These are phyloP conservation scores for Papilio helenus DNA, from an alignment of 1,140 invertebrate genomes.

Conservation along the genomic window DNA sequence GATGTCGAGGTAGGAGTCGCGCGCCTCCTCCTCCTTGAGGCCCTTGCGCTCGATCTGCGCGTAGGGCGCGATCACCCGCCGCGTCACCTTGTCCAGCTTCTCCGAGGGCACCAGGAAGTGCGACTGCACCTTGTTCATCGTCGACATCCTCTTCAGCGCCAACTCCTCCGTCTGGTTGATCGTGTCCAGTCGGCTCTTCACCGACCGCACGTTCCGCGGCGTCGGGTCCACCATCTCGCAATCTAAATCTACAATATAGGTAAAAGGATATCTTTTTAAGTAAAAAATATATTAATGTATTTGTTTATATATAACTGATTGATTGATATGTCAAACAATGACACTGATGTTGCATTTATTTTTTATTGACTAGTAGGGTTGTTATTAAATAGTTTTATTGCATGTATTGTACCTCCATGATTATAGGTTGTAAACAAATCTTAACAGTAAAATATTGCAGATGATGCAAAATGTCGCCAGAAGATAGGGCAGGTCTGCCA, in stretches of 20 bases:
- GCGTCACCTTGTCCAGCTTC: constrained; percentile 77
- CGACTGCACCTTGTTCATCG: constrained; percentile 61
- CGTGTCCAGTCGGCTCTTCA: constrained; percentile 61
- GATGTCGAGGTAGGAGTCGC: constrained; percentile 68
- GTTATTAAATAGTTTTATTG: neutral
- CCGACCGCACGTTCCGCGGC: constrained; percentile 56
- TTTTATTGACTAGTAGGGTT: neutral
- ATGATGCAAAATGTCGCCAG: too few relatives aligned
- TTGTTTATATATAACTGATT: neutral
- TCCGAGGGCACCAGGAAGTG: constrained; percentile 75
- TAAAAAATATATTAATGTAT: neutral
- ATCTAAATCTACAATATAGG: neutral
- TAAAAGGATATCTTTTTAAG: neutral
- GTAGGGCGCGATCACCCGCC: constrained; percentile 82
- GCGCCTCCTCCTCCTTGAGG: constrained; percentile 62
- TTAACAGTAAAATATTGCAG: too few relatives aligned
- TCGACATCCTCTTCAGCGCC: constrained; percentile 37
- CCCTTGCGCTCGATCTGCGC: constrained; percentile 80
- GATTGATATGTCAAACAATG: neutral
- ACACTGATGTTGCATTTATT: neutral
- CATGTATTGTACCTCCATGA: neutral
- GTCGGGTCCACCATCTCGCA: constrained; percentile 54
- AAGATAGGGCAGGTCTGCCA: too few relatives aligned
- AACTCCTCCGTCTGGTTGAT: constrained; percentile 53
- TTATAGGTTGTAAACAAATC: too few relatives aligned